phyloP scores from a whole-genome alignment of 2,113 vertebrate species.

The Colaptes auratus region DNA sequence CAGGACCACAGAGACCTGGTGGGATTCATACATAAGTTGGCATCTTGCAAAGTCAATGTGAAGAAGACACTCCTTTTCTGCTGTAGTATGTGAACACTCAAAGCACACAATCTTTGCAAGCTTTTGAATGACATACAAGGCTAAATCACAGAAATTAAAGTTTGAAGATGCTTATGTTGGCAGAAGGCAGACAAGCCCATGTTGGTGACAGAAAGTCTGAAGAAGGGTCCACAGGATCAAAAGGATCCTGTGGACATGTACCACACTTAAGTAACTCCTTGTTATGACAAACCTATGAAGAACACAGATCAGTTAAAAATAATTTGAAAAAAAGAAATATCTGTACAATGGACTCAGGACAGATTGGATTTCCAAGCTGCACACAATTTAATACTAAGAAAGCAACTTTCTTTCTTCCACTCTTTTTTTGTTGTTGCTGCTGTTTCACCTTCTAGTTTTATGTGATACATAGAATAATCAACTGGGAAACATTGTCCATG shows the following conservation, averaged over 20 bases:
- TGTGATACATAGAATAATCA: background rate
- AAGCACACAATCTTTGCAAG: background rate
- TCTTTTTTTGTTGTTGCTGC: background rate
- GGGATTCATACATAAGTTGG: background rate
- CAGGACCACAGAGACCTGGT: background rate
- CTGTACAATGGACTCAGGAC: background rate
- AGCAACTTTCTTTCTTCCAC: background rate
- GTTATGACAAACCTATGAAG: background rate
- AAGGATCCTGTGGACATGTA: background rate
- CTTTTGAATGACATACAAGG: background rate
- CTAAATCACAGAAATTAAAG: background rate
- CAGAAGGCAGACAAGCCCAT: background rate
- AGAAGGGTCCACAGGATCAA: background rate
- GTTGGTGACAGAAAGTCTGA: background rate
- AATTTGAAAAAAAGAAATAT: background rate
- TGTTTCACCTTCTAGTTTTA: background rate
- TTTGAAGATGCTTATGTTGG: background rate
- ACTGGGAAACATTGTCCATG: background rate
- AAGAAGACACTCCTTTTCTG: background rate
- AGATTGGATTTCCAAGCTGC: background rate
- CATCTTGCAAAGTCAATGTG: background rate
- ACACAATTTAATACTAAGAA: background rate
- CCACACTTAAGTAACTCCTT: background rate
- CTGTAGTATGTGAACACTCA: background rate
- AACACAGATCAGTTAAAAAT: background rate